Evolutionary conservation across 2,797 vertebrate genomes (phyloP).

Genomic region (Selene dorsalis): DNA sequence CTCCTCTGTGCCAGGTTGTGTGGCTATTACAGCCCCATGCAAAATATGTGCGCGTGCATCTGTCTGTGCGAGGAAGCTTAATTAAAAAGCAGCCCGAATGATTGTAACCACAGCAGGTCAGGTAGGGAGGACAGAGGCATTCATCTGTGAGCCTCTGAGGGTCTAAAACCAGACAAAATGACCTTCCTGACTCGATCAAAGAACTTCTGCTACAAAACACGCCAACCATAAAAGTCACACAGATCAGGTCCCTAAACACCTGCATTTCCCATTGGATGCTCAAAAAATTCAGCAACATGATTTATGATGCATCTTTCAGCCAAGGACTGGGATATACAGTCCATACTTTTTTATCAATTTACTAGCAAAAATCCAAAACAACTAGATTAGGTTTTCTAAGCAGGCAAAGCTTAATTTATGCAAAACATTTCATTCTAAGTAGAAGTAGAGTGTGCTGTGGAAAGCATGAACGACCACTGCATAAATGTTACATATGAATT

Average conservation of each 20-base stretch:
- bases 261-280: slow-evolving; percentile 13
- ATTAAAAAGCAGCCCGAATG: slow-evolving; percentile 75
- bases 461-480: too few relatives aligned
- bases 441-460: not conserved
- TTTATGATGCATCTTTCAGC: slow-evolving; percentile 11
- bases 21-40: slow-evolving; percentile 66
- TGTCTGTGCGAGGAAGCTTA: slow-evolving; percentile 47
- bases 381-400: not conserved
- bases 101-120: slow-evolving; percentile 74
- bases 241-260: slow-evolving; percentile 50
- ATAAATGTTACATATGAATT: too few relatives aligned
- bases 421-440: not conserved
- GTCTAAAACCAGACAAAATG: slow-evolving; percentile 65
- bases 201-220: slow-evolving; percentile 66
- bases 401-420: not conserved
- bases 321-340: not conserved
- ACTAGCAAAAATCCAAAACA: not conserved
- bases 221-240: slow-evolving; percentile 55
- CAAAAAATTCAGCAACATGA: slow-evolving; percentile 5
- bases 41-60: slow-evolving; percentile 21
- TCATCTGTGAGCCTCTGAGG: slow-evolving; percentile 75
- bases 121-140: slow-evolving; percentile 72
- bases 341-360: not conserved
- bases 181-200: slow-evolving; percentile 73
- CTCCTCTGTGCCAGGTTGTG: slow-evolving; percentile 64